Evolutionary conservation across 2,797 vertebrate genomes (phyloP).

Genomic region (Periparus ater): DNA sequence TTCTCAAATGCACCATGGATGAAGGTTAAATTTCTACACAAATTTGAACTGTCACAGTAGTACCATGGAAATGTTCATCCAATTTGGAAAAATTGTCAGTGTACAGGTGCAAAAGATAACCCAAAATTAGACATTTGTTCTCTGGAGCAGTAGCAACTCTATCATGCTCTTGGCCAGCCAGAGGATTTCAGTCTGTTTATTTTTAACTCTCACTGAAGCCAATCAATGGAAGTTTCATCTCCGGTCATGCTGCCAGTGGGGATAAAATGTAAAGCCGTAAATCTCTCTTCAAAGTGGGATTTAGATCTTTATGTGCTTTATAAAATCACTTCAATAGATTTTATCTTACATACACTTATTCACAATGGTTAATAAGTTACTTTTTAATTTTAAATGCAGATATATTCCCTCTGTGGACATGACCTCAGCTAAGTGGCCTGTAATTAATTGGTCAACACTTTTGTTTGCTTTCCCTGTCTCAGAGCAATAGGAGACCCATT

Average conservation of each 20-base stretch:
- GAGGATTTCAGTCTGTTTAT: slow-evolving; percentile 18
- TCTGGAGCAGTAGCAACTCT: not conserved
- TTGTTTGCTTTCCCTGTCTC: not conserved
- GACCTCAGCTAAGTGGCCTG: not conserved
- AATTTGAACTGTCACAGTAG: not conserved
- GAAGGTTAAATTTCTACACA: not conserved
- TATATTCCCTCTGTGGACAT: not conserved
- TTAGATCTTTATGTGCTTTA: slow-evolving; percentile 2
- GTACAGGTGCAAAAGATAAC: not conserved
- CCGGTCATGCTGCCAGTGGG: not conserved
- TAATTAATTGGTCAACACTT: not conserved
- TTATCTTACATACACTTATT: not conserved
- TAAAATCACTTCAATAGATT: not conserved
- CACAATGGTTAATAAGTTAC: not conserved
- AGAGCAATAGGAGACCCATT: not conserved
- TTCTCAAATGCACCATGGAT: not conserved
- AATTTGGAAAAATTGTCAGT: not conserved
- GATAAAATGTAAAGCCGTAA: slow-evolving; percentile 48
- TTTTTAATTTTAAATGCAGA: not conserved
- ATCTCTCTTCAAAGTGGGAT: slow-evolving; percentile 40
- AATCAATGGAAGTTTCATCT: slow-evolving; percentile 43
- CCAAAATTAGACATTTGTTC: not conserved
- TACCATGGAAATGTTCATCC: not conserved
- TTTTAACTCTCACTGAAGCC: slow-evolving; percentile 36
- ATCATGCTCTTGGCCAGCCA: not conserved